Base-by-base conservation (phyloP, 2,797 vertebrate genomes). In the Myotis pilosus region DNA sequence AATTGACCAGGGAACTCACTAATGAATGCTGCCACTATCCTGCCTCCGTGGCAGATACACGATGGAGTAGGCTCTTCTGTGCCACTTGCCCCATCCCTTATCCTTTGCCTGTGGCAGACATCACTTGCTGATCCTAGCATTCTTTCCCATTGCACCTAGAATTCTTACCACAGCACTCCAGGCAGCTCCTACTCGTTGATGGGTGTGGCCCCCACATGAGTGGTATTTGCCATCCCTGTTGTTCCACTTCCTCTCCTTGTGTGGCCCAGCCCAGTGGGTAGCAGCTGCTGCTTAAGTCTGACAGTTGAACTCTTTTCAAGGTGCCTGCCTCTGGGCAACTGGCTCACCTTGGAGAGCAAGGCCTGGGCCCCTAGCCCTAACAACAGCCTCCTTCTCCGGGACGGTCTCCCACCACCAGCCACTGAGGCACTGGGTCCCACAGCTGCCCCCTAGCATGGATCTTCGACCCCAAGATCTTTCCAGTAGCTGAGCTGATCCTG, bases 151-250 rank as follows among this genome's bases (percentile, higher is more conserved):
- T 16, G 47, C 8, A 3, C 36, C 78, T 64, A n/a, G 28, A 62
- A 72, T 64, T 84, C 69, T 88, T 28, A 33, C 53, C 20, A 10
- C 13, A 8, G 30, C 64, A 30, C 53, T 25, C 30, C 36, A 12
- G 57, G 85, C 47, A 91, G 53, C 20, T 30, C 33, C 76, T 66
- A 13, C 20, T 36, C 8, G 1, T 72, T 44, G 41, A 23, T 69
- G 49, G 44, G 15, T 22, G 7, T 25, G 13, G 30, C 33, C 33
- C n/a, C 23, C 23, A n/a, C 30, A n/a, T 68, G 33, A 36, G n/a
- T 55, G 4, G 44, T 94, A 79, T 96, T 97, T 96, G 94, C 94
- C 95, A 89, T 95, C 96, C 89, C 93, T 95, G 62, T 69, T 88
- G 22, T 57, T 60, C 28, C 19, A 41, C 62, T 53, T 38, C 51